A percentile compares a stretch with the other conserved stretches of the same genome.
phyloP scores from a whole-genome alignment of 23 tunicate genomes.

The Styela clava region DNA sequence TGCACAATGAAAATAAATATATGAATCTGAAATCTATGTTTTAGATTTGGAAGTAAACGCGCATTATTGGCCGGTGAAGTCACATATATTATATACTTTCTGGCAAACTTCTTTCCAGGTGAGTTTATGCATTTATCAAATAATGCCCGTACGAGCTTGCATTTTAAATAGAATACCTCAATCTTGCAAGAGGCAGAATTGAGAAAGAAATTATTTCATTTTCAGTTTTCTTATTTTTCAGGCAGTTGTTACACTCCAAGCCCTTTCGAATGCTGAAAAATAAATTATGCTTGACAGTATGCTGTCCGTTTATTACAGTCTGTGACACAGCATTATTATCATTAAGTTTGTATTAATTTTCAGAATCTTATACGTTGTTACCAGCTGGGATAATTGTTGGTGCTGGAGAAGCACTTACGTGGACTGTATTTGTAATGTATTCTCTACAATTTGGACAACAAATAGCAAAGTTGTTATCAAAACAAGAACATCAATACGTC shows the following conservation, averaged over 20 bases:
- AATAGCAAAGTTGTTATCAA: neutral
- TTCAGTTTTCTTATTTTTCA: too few relatives aligned
- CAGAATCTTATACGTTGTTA: neutral
- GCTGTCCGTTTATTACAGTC: too few relatives aligned
- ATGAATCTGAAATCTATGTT: too few relatives aligned
- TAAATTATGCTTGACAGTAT: too few relatives aligned
- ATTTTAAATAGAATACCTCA: neutral
- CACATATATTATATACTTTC: neutral
- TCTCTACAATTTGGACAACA: neutral
- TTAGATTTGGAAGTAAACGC: constrained; percentile 1
- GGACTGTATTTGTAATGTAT: constrained; percentile 9
- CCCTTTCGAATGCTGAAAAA: too few relatives aligned
- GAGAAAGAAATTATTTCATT: too few relatives aligned
- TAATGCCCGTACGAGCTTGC: too few relatives aligned
- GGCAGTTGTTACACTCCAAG: too few relatives aligned
- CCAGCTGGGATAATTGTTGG: constrained; percentile 13
- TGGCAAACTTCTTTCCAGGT: constrained; percentile 5
- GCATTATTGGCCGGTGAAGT: neutral
- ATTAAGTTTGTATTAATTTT: too few relatives aligned
- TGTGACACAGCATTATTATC: too few relatives aligned
- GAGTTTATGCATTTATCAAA: neutral
- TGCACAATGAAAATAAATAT: too few relatives aligned
- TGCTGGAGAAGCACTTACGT: neutral
- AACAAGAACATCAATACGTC: neutral
- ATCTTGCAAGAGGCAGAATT: too few relatives aligned